Conservation (phyloP, 2,888 invertebrate genomes). For the Chrysopilus asiliformis region DNA sequence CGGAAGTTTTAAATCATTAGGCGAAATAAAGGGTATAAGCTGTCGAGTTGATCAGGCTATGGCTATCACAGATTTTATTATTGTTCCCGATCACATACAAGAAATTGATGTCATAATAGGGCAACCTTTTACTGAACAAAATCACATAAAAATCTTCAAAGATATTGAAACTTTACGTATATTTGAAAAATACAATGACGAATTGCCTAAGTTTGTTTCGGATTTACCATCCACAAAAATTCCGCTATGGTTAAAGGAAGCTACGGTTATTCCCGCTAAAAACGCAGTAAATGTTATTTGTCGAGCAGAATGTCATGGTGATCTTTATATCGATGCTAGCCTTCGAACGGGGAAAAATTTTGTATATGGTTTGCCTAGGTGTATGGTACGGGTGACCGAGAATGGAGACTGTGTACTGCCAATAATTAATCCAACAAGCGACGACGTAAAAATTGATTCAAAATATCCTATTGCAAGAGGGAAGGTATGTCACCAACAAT, state of each 20-base stretch:
- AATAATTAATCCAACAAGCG: neutral
- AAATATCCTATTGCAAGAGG: slow-evolving; percentile 2
- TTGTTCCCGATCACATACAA: too few species aligned
- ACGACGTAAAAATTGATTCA: neutral
- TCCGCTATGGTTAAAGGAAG: neutral
- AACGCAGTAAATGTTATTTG: neutral
- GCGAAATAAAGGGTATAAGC: too few species aligned
- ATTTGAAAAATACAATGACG: neutral
- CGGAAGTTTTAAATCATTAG: too few species aligned
- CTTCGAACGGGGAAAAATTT: neutral
- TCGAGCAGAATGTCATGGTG: neutral
- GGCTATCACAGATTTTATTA: too few species aligned
- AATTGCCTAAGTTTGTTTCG: neutral
- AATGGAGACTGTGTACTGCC: neutral
- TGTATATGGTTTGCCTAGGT: neutral
- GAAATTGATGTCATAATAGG: too few species aligned
- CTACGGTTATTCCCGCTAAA: neutral
- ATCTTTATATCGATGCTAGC: neutral
- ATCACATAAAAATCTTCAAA: neutral
- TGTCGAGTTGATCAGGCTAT: too few species aligned
- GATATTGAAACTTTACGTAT: neutral
- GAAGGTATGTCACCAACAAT: neutral
- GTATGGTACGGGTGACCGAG: neutral
- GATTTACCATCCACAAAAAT: neutral
- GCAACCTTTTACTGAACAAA: too few species aligned